Evolutionary conservation across 2,888 invertebrate species (phyloP), one percentile per base, ranked within the genome.

Genomic region (Rhagonycha fulva): DNA sequence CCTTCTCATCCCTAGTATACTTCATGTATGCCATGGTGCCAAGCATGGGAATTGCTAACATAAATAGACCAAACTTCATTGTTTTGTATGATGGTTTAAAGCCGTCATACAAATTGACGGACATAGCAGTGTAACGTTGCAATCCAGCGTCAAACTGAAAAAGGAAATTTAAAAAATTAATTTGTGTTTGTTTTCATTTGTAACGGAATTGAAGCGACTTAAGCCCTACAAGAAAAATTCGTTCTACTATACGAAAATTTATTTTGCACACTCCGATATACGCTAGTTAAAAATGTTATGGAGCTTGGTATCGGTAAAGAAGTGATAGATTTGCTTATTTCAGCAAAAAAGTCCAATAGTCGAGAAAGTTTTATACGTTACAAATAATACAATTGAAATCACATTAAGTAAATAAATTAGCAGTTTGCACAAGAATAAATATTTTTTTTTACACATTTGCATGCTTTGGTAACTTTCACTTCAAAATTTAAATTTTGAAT

Each of bases 121-220:
- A 91, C 92, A 95, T 91, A 0, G 96, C 91, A 84, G 92, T 89
- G 84, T 91, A 95, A 71, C 95, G 91, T 83, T 94, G 93, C 3
- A 96, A 80, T 10, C 93, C 94, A n/a, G 93, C 88, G 87, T 97
- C 97, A 86, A 96, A 94, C 97, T 97, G 88, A 80, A 91, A 91
- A 73, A 80, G 82, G 82, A 84, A 23, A 3, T 19, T 23, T 2
- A 23, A 62, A 63, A 63, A 63, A 2, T 19, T 14, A 62, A 10
- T 14, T 9, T 47, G 1, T 3, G n/a, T 47, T n/a, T n/a, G n/a
- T n/a, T n/a, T n/a, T n/a, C n/a, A n/a, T n/a, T n/a, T n/a, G n/a
- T n/a, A n/a, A n/a, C n/a, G n/a, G n/a, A n/a, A n/a, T n/a, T n/a
- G n/a, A n/a, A n/a, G n/a, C n/a, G n/a, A n/a, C n/a, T n/a, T n/a